A percentile compares a stretch with the other conserved stretches of the same genome.
Evolutionary conservation across 2,888 invertebrate species (phyloP).

Genomic region (Drosophila nr. fundita): DNA sequence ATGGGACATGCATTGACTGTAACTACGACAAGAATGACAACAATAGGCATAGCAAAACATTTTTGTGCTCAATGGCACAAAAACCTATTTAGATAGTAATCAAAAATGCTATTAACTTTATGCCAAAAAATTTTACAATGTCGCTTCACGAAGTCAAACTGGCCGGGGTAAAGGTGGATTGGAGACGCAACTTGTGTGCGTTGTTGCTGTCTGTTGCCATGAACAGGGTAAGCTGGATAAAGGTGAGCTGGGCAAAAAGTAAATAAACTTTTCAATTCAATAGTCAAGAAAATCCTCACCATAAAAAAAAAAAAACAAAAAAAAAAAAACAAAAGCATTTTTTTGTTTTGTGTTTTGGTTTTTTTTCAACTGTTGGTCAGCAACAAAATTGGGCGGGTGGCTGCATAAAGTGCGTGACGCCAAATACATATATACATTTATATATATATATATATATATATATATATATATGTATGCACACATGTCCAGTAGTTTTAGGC

Average conservation of each 20-base stretch:
- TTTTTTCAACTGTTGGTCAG: constrained; percentile 9
- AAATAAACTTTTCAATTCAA: constrained; percentile 70
- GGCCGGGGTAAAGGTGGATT: constrained; percentile 1
- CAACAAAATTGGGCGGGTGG: constrained; percentile 3
- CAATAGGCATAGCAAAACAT: constrained; percentile 52
- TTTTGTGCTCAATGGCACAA: constrained; percentile 72
- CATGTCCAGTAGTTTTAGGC: background rate
- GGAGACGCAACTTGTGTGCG: background rate
- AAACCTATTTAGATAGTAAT: constrained; percentile 72
- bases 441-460: background rate
- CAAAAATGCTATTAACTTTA: constrained; percentile 74
- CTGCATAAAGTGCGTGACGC: constrained; percentile 15
- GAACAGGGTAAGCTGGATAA: constrained; percentile 18
- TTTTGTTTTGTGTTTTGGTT: background rate
- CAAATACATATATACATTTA: background rate
- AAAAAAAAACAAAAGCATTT: constrained; percentile 8
- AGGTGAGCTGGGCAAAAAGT: constrained; percentile 45
- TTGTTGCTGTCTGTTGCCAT: constrained; percentile 9
- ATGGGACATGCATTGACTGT: constrained; percentile 20
- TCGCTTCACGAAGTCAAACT: constrained; percentile 28
- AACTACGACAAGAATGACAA: constrained; percentile 48
- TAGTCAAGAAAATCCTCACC: constrained; percentile 64
- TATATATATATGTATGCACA: background rate
- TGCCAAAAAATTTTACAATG: constrained; percentile 70
- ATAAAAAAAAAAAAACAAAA: constrained; percentile 10